Percentiles rank a stretch among this genome's conserved stretches.
phyloP scores from a whole-genome alignment of 2,888 invertebrate species.

The Chromoteleia sp. region DNA sequence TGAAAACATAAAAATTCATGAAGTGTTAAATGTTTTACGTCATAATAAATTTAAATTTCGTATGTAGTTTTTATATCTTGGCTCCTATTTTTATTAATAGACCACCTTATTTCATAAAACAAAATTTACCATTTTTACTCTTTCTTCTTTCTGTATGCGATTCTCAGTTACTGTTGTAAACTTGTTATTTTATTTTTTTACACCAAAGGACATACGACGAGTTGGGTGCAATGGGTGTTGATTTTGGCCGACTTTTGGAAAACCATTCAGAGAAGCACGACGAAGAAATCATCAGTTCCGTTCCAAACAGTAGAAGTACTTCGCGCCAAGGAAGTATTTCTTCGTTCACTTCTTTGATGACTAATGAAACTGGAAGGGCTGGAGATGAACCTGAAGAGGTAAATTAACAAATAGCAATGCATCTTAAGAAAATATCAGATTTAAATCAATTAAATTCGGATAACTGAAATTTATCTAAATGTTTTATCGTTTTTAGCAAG shows the following conservation, averaged over 20 bases:
- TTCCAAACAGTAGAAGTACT: conserved; percentile 76
- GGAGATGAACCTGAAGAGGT: conserved; percentile 77
- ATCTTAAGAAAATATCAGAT: too few species aligned
- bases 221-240: conserved; percentile 89
- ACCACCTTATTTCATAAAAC: too few species aligned
- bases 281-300: conserved; percentile 70
- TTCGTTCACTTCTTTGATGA: conserved; percentile 79
- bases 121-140: conserved; percentile 17
- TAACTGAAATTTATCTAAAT: too few species aligned
- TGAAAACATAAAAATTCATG: too few species aligned
- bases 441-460: too few species aligned
- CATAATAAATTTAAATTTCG: too few species aligned
- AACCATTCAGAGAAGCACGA: conserved; percentile 28
- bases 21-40: too few species aligned
- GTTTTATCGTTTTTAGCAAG: conserved; percentile 76
- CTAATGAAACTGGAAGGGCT: conserved; percentile 74
- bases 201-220: conserved; percentile 87
- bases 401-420: conserved; percentile 17
- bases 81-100: too few species aligned
- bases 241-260: conserved; percentile 90
- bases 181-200: too few species aligned
- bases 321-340: conserved; percentile 81
- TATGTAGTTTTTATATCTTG: too few species aligned
- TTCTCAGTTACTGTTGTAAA: too few species aligned
- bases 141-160: conserved; percentile 6